Base-by-base conservation (phyloP, 2,113 vertebrate genomes). In the Passer montanus region DNA sequence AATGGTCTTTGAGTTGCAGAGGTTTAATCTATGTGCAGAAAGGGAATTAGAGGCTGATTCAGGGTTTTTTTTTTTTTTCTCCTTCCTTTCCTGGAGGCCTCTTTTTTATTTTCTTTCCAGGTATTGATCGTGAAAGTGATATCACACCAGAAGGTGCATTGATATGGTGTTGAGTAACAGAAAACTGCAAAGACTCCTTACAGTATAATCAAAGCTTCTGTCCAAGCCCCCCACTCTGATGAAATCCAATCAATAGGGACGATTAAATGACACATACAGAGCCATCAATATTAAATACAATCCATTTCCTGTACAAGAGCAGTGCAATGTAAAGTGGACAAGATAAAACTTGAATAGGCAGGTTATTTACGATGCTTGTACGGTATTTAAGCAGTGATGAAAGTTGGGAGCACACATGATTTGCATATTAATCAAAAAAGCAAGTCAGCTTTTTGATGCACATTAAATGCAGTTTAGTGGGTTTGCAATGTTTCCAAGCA, bases 241-340 rank as follows among this genome's bases (percentile, higher is more conserved):
- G 97, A 98, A 98, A 98, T 98, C 95, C 92, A 98, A 99, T 99
- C 99, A 98, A 99, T 99, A 98, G 76, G 75, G 98, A 98, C 97
- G 98, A 99, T 99, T 99, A 99, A 99, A 99, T 98, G 98, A 98
- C 98, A 98, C 98, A 98, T 98, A 98, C 98, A 98, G 96, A 96
- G 97, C 98, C 98, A 98, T 99, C 99, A 99, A 99, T 99, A 99
- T 98, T 98, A 98, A 98, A 99, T 97, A 98, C 98, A 98, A 97
- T 98, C 97, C 98, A 98, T 98, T 98, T 98, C 98, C 96, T 97
- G 97, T 98, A 98, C 97, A 97, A 96, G 96, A 92, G 80, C 93
- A 87, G 68, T 44, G 94, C 92, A 93, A 95, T 53, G 89, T 94
- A 94, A 95, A 94, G 94, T 93, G 87, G 82, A 95, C 94, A 94